Conservation (phyloP, 2,888 invertebrate genomes). For the Dasysyrphus tricinctus region DNA sequence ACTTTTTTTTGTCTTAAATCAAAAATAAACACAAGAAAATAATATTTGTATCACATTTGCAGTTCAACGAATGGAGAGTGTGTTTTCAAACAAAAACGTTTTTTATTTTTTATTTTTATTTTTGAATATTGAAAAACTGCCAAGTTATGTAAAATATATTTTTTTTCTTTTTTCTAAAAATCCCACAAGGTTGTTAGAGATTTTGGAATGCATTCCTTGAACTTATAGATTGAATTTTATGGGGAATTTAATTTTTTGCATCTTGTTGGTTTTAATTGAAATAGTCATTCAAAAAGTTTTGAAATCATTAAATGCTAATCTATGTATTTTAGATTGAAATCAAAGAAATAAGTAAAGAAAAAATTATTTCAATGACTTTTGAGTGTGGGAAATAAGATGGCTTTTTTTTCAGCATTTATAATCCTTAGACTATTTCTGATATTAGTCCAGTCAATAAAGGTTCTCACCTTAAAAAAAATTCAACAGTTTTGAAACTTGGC, state of each 20-base stretch:
- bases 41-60: background rate
- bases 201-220: conserved; percentile 15
- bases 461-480: no score
- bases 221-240: background rate
- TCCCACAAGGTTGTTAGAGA: background rate
- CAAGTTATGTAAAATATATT: conserved; percentile 6
- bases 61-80: background rate
- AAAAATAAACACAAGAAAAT: conserved; percentile 28
- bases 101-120: conserved; percentile 9
- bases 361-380: no score
- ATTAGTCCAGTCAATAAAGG: no score
- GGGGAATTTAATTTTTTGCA: background rate
- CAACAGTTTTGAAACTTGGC: no score
- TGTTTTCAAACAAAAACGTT: background rate
- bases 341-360: background rate
- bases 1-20: conserved; percentile 12
- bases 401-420: no score
- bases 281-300: background rate
- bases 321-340: background rate
- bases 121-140: conserved; percentile 13
- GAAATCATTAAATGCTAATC: background rate
- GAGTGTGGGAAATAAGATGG: no score
- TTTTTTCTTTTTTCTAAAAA: background rate
- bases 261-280: background rate
- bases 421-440: no score